Base-by-base conservation (phyloP, 2,113 vertebrate species). In the Melanerpes aurifrons region DNA sequence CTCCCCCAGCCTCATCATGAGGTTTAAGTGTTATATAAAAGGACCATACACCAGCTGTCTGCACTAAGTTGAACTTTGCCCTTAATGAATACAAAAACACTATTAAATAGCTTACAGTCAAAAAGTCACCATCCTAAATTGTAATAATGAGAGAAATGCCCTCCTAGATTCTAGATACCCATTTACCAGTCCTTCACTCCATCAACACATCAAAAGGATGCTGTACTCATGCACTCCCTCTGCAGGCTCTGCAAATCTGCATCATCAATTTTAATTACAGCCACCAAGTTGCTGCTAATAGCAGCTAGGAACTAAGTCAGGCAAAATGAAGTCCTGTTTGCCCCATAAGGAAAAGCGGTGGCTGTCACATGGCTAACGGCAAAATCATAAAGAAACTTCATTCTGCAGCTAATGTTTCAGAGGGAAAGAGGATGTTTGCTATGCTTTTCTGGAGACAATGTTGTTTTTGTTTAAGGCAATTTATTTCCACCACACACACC, bases 31-130 rank as follows among this genome's bases (percentile, higher is more conserved):
- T 95, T 96, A 91, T 91, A 96, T 96, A 86, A 96, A 96, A 94
- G 93, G 95, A 94, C 94, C 94, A 95, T 94, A 87, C 93, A 96
- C 94, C 95, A 96, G 95, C 96, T 95, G 84, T 92, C 93, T 96
- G 92, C 89, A 89, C 67, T 76, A 85, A 92, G 94, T 82, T 95
- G 94, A 96, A 93, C 94, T 96, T 94, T 96, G 96, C 89, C 95
- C 93, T 95, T 95, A 94, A 92, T 94, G 95, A 95, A 96, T 95
- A 94, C 91, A 94, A 94, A 96, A 96, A 88, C 95, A 93, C 91
- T 95, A 91, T 96, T 94, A 94, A 96, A 96, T 94, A 94, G 95
- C 93, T 95, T 95, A 91, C 62, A 88, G 92, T 93, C 92, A 94
- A 92, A 88, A 87, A 95, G 94, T 96, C 79, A 92, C 89, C 87